Evolutionary conservation across 2,888 invertebrate species (phyloP).

Genomic region (Teleiodes luculella): DNA sequence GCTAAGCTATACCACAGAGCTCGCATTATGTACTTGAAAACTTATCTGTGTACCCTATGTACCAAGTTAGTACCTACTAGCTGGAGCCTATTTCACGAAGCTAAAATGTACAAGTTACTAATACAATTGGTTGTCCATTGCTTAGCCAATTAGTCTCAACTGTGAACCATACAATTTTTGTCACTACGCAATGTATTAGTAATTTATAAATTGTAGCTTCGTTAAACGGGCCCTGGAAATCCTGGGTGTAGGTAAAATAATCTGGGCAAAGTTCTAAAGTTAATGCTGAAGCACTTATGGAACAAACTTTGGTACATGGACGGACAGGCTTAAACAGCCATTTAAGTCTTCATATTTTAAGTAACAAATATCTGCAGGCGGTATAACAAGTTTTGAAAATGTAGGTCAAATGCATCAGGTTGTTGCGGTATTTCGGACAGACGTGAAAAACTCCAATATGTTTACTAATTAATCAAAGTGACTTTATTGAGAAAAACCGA

Average conservation of each 20-base stretch:
- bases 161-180: too few relatives aligned
- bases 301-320: background rate
- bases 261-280: constrained; percentile 13
- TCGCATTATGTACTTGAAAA: constrained; percentile 33
- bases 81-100: too few relatives aligned
- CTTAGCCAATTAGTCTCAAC: too few relatives aligned
- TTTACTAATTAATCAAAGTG: too few relatives aligned
- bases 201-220: too few relatives aligned
- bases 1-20: constrained; percentile 43
- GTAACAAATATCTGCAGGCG: constrained; percentile 5
- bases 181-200: too few relatives aligned
- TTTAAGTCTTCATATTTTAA: background rate
- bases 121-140: too few relatives aligned
- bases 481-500: too few relatives aligned
- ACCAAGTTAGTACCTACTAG: constrained; percentile 19
- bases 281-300: constrained; percentile 1
- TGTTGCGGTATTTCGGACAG: constrained; percentile 3
- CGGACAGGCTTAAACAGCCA: background rate
- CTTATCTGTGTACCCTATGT: constrained; percentile 29
- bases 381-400: constrained; percentile 4
- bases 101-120: too few relatives aligned
- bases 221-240: too few relatives aligned
- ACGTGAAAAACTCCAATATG: constrained; percentile 1
- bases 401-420: constrained; percentile 9
- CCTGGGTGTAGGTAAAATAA: constrained; percentile 24